Evolutionary conservation across 2,797 vertebrate species (phyloP).

Genomic region (Myotis findleyi): DNA sequence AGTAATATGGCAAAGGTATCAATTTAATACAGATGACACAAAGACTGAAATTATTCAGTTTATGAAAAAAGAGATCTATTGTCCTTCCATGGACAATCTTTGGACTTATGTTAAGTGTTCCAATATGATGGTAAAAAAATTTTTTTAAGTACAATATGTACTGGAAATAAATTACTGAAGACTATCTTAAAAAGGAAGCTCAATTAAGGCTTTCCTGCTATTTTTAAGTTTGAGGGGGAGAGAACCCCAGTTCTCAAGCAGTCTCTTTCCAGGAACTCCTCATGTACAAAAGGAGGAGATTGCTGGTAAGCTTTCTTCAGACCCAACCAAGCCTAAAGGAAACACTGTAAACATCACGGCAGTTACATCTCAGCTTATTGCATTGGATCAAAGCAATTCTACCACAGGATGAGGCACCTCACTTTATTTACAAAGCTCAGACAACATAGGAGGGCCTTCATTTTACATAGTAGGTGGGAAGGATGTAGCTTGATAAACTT

Average conservation of each 20-base stretch:
- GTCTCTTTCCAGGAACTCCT: neutral
- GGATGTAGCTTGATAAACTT: neutral
- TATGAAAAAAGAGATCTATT: neutral
- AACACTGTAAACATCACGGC: neutral
- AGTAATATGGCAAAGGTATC: neutral
- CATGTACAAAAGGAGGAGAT: neutral
- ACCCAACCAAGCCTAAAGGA: neutral
- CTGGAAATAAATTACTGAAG: constrained; percentile 6
- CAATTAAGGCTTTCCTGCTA: neutral
- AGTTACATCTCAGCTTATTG: constrained; percentile 38
- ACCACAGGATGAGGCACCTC: neutral
- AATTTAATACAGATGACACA: constrained; percentile 34
- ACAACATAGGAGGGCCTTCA: neutral
- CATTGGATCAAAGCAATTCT: constrained; percentile 14
- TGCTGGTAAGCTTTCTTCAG: constrained; percentile 11
- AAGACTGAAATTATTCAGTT: constrained; percentile 36
- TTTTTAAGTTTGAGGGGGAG: neutral
- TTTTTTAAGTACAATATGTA: neutral
- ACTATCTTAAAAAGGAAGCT: neutral
- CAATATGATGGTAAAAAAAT: neutral
- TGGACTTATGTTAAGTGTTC: neutral
- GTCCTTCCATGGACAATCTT: neutral
- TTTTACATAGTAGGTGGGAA: neutral
- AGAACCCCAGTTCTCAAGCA: neutral
- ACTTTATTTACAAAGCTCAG: neutral